phyloP scores from a whole-genome alignment of 2,797 vertebrate species.

The Pristis pectinata region DNA sequence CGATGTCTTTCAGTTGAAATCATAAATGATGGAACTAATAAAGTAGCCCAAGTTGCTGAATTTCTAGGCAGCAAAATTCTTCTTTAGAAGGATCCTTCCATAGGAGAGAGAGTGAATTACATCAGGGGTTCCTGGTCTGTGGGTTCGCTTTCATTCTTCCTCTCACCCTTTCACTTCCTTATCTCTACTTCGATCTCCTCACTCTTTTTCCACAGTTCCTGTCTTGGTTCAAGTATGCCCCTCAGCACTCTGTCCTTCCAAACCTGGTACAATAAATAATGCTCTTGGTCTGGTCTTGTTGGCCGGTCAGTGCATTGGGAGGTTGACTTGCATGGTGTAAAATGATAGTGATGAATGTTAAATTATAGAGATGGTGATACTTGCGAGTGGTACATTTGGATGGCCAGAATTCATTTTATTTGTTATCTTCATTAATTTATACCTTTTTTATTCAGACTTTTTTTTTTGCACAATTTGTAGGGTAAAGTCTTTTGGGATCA shows the following conservation, averaged over 20 bases:
- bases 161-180: too few species aligned
- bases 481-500: neutral
- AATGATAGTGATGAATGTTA: neutral
- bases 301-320: neutral
- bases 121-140: too few species aligned
- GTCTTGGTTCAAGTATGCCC: neutral
- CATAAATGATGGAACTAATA: too few species aligned
- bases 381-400: neutral
- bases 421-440: neutral
- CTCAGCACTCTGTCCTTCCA: too few species aligned
- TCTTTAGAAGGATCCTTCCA: too few species aligned
- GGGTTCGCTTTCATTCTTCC: too few species aligned
- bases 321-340: neutral
- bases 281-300: neutral
- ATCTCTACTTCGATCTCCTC: neutral
- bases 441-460: neutral
- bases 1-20: too few species aligned
- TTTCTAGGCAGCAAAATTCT: too few species aligned
- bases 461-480: neutral
- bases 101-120: too few species aligned
- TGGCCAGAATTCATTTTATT: neutral
- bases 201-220: neutral
- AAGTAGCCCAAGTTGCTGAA: too few species aligned
- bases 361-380: neutral
- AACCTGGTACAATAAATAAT: neutral